Conservation (phyloP, 2,888 invertebrate species). For the Mesochorus sp. region DNA sequence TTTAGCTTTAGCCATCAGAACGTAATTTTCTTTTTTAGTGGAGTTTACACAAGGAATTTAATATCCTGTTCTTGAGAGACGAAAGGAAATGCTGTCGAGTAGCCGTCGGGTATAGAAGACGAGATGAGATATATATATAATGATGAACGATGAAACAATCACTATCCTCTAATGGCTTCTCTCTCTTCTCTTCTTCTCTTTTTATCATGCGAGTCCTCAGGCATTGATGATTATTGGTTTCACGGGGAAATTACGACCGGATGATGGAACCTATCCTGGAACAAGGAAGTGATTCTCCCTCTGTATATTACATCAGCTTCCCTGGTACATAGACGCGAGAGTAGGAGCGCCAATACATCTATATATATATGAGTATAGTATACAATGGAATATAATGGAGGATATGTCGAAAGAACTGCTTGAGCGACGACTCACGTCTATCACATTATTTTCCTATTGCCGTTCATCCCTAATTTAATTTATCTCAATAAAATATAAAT, state of each 20-base stretch:
- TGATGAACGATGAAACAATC: conserved; percentile 45
- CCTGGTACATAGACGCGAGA: conserved; percentile 10
- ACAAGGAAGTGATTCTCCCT: conserved; percentile 52
- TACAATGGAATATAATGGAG: neutral
- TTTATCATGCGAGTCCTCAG: conserved; percentile 21
- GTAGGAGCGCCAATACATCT: neutral
- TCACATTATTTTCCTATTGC: neutral
- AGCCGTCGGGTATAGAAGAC: conserved; percentile 4
- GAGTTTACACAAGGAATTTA: neutral
- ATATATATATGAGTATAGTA: neutral
- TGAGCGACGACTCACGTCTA: conserved; percentile 1
- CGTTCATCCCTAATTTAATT: neutral
- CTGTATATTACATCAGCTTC: conserved; percentile 24
- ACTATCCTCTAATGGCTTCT: conserved; percentile 17
- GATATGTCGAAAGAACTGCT: conserved; percentile 19
- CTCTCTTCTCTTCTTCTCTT: conserved; percentile 2
- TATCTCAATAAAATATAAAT: neutral
- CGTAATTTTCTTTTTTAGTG: neutral
- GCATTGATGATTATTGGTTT: conserved; percentile 52
- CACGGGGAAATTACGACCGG: conserved; percentile 48
- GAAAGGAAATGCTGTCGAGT: conserved; percentile 31
- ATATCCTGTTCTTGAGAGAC: conserved; percentile 27
- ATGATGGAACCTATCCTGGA: conserved; percentile 52
- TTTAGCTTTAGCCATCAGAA: neutral
- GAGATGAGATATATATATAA: conserved; percentile 30